Conservation (phyloP, 2,888 invertebrate genomes). For the Unio pictorum region DNA sequence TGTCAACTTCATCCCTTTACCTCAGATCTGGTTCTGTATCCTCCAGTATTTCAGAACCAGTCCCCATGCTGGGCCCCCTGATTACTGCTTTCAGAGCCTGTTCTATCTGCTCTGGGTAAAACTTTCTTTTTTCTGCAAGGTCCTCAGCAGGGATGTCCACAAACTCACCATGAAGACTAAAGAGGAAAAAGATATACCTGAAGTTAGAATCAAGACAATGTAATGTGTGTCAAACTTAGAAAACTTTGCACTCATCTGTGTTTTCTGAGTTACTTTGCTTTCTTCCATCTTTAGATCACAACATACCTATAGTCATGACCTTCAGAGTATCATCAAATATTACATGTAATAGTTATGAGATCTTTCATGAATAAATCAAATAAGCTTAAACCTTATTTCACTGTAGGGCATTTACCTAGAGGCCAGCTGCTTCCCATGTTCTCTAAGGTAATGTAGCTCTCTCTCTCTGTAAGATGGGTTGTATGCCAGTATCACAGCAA, state of each 20-base stretch:
- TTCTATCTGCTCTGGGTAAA: constrained; percentile 68
- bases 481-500: constrained; percentile 91
- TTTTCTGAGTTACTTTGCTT: constrained; percentile 3
- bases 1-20: constrained; percentile 69
- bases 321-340: too few species aligned
- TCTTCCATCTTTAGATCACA: background rate
- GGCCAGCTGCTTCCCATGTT: constrained; percentile 91
- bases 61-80: constrained; percentile 30
- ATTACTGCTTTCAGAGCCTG: constrained; percentile 76
- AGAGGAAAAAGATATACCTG: constrained; percentile 9
- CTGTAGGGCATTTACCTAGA: constrained; percentile 79
- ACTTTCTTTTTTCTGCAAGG: constrained; percentile 43
- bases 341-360: background rate
- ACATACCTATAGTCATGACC: too few species aligned
- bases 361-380: background rate
- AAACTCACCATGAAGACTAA: constrained; percentile 87
- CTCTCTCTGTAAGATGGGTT: constrained; percentile 87
- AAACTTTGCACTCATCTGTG: background rate
- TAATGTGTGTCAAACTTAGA: background rate
- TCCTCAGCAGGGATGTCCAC: constrained; percentile 80
- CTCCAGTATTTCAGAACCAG: constrained; percentile 77
- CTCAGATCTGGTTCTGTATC: constrained; percentile 88
- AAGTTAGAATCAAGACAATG: background rate
- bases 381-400: constrained; percentile 20
- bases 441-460: constrained; percentile 86